Percentiles rank a stretch among this genome's conserved stretches.
phyloP scores from a whole-genome alignment of 2,888 invertebrate species.

The Nematopogon swammerdamellus region DNA sequence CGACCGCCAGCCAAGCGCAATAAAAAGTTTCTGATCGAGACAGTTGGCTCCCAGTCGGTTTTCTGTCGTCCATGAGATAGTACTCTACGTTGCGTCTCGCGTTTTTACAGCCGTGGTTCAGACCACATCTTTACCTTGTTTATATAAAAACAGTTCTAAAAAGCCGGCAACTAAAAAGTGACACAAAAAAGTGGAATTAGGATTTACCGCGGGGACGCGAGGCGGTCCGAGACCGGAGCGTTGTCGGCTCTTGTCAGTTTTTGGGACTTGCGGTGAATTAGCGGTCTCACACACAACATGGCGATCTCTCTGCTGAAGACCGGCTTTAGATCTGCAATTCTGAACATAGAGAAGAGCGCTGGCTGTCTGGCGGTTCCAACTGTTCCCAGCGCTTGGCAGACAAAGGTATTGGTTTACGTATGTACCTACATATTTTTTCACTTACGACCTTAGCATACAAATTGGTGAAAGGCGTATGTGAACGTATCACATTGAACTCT shows the following conservation, averaged over 20 bases:
- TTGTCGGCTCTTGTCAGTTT: neutral
- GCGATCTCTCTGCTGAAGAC: conserved; percentile 42
- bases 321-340: conserved; percentile 29
- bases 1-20: neutral
- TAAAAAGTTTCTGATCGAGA: neutral
- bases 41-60: neutral
- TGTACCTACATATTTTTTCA: too few relatives aligned
- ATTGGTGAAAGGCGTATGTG: too few relatives aligned
- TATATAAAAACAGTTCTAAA: neutral
- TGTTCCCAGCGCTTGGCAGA: conserved; percentile 18
- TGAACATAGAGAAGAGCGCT: conserved; percentile 34
- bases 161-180: neutral
- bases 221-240: too few relatives aligned
- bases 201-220: too few relatives aligned
- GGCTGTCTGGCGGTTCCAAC: conserved; percentile 27
- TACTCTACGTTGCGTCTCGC: neutral
- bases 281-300: conserved; percentile 26
- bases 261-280: too few relatives aligned
- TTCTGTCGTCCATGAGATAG: neutral
- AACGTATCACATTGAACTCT: too few relatives aligned
- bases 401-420: neutral
- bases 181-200: neutral
- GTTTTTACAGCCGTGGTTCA: neutral
- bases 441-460: too few relatives aligned
- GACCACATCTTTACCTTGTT: neutral